phyloP scores from a whole-genome alignment of 2,888 invertebrate species.

The Campopleginae sp. region DNA sequence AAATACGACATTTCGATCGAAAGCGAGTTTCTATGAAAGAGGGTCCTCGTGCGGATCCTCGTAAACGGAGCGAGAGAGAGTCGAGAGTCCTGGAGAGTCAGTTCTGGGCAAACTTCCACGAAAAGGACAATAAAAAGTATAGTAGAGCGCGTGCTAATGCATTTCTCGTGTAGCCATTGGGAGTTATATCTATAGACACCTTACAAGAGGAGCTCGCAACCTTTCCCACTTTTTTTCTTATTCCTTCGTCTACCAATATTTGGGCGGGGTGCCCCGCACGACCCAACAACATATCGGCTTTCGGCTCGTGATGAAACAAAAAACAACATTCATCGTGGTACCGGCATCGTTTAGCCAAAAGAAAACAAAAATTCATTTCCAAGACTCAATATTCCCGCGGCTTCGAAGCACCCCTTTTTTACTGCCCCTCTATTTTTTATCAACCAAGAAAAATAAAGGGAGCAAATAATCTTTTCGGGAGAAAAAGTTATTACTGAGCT shows the following conservation, averaged over 20 bases:
- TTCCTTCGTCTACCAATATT: conserved; percentile 74
- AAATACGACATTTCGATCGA: conserved; percentile 35
- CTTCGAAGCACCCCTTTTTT: conserved; percentile 9
- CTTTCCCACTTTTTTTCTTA: conserved; percentile 48
- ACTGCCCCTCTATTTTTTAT: background rate
- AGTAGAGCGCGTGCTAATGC: conserved; percentile 79
- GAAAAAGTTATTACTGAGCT: conserved; percentile 4
- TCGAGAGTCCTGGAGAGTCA: conserved; percentile 36
- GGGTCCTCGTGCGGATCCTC: conserved; percentile 47
- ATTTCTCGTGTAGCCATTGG: conserved; percentile 77
- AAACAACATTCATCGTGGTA: conserved; percentile 58
- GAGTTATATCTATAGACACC: conserved; percentile 48
- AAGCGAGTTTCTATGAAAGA: conserved; percentile 60
- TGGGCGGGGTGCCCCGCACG: conserved; percentile 71
- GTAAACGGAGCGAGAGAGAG: conserved; percentile 29
- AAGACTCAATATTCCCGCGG: background rate
- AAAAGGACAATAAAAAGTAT: conserved; percentile 77
- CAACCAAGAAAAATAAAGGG: conserved; percentile 2
- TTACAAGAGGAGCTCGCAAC: conserved; percentile 29
- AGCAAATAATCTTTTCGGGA: background rate
- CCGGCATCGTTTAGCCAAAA: conserved; percentile 47
- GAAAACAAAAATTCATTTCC: background rate
- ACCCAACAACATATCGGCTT: conserved; percentile 51
- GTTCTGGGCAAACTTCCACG: conserved; percentile 47
- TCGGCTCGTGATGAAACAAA: conserved; percentile 60